A percentile compares a stretch with the other conserved stretches of the same genome.
phyloP scores from a whole-genome alignment of 2,113 vertebrate genomes.

The Connochaetes taurinus region DNA sequence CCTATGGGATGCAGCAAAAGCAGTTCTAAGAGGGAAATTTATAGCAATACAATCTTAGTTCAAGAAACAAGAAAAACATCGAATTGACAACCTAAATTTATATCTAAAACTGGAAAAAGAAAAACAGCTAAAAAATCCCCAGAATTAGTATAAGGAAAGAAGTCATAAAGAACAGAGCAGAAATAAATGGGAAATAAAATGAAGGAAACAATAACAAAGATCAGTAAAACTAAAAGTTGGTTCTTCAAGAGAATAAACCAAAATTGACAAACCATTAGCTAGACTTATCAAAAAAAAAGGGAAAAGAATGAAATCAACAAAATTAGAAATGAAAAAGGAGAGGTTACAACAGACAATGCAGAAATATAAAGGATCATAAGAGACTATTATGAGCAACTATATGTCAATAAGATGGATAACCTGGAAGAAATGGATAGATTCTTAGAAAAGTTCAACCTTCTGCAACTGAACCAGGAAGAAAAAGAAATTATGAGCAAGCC shows the following conservation, averaged over 20 bases:
- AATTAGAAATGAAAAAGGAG: not conserved
- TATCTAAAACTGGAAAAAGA: not conserved
- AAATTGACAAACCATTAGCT: not conserved
- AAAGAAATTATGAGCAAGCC: not conserved
- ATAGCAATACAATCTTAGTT: not conserved
- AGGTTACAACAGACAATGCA: not conserved
- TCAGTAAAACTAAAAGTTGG: not conserved
- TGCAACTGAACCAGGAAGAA: not conserved
- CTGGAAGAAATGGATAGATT: not conserved
- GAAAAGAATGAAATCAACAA: not conserved
- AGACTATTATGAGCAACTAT: not conserved
- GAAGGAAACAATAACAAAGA: not conserved
- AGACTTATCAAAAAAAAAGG: not conserved
- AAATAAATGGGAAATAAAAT: not conserved
- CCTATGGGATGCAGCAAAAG: not conserved
- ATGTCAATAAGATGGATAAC: not conserved
- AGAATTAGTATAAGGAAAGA: not conserved
- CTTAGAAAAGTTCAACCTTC: not conserved
- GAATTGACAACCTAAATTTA: not conserved
- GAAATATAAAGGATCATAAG: not conserved
- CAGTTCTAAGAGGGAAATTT: not conserved
- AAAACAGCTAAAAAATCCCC: not conserved
- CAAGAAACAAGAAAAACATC: not conserved
- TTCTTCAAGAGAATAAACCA: not conserved
- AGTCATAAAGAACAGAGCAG: not conserved